Conservation (phyloP, 2,113 vertebrate species). For the Triplophysa siluroides region DNA sequence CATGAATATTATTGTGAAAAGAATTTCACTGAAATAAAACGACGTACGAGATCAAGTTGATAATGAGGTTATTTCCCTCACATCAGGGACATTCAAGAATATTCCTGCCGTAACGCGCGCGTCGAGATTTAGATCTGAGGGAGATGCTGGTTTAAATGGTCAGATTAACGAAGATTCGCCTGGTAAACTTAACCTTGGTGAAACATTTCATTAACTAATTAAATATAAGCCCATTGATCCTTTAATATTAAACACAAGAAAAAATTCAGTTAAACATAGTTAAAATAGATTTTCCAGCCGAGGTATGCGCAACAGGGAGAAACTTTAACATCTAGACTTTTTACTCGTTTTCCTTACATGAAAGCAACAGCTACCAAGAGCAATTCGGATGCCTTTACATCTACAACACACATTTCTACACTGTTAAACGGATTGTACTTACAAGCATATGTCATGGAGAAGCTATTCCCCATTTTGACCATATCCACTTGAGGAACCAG, state of each 20-base stretch:
- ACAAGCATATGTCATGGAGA: slow-evolving; percentile 99
- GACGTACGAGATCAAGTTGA: neutral
- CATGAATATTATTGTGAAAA: neutral
- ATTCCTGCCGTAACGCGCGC: neutral
- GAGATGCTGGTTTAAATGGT: neutral
- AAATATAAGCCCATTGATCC: too few species aligned
- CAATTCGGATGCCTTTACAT: neutral
- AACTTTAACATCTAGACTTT: slow-evolving; percentile 31
- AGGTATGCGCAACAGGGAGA: slow-evolving; percentile 40
- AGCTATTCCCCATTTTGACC: slow-evolving; percentile 97
- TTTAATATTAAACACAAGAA: too few species aligned
- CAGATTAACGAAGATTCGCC: neutral
- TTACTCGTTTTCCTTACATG: neutral
- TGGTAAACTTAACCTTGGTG: neutral
- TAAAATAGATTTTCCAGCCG: neutral
- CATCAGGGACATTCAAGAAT: neutral
- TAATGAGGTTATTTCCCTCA: neutral
- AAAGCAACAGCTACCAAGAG: slow-evolving; percentile 4
- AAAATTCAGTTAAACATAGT: neutral
- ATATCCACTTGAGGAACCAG: slow-evolving; percentile 98
- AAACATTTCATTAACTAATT: neutral
- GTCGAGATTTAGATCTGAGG: neutral
- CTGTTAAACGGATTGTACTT: slow-evolving; percentile 71
- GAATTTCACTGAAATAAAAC: neutral
- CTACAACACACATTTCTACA: neutral